Conservation (phyloP, 2,888 invertebrate species). For the Tachina fera region DNA sequence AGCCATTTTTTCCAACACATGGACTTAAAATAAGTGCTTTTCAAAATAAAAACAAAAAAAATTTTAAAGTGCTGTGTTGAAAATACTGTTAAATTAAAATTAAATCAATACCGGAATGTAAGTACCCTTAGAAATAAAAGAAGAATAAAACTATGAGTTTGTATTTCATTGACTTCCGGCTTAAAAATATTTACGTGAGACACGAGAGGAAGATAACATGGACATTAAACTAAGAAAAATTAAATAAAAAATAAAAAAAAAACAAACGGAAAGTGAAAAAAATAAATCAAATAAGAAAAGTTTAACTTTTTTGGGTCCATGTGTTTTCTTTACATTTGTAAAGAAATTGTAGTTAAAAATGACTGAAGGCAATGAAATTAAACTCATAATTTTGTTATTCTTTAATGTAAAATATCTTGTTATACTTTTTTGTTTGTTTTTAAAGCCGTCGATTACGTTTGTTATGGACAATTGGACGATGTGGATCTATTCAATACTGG, state of each 20-base stretch:
- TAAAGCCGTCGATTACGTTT: slow-evolving; percentile 80
- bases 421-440: slow-evolving; percentile 43
- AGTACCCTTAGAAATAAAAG: slow-evolving; percentile 72
- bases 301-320: slow-evolving; percentile 76
- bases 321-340: slow-evolving; percentile 75
- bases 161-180: slow-evolving; percentile 76
- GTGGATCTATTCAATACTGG: slow-evolving; percentile 80
- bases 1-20: slow-evolving; percentile 75
- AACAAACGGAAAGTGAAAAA: slow-evolving; percentile 12
- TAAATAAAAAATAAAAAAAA: slow-evolving; percentile 22
- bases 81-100: slow-evolving; percentile 16
- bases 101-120: slow-evolving; percentile 70
- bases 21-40: slow-evolving; percentile 73
- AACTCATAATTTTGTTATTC: slow-evolving; percentile 64
- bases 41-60: slow-evolving; percentile 59
- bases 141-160: slow-evolving; percentile 72
- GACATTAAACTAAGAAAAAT: slow-evolving; percentile 61
- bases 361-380: slow-evolving; percentile 81
- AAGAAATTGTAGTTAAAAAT: slow-evolving; percentile 73
- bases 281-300: slow-evolving; percentile 1
- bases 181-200: slow-evolving; percentile 24
- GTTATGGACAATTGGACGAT: slow-evolving; percentile 80
- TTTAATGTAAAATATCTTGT: slow-evolving; percentile 10
- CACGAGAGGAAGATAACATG: slow-evolving; percentile 67
- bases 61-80: slow-evolving; percentile 42